phyloP scores from a whole-genome alignment of 2,888 invertebrate species.

The Pseudanteris insignis region DNA sequence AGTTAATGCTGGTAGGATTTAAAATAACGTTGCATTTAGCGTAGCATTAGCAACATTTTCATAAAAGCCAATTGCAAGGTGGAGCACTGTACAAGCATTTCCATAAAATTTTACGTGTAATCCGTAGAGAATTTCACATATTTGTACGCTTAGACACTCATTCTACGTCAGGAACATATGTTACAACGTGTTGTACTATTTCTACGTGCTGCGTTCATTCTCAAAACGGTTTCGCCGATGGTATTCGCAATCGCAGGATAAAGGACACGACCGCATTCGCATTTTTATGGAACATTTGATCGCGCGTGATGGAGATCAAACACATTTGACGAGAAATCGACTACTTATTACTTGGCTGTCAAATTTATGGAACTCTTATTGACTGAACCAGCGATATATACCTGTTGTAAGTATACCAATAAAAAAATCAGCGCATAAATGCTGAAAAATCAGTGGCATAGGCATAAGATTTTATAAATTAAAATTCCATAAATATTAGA shows the following conservation, averaged over 20 bases:
- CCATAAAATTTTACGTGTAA: too few relatives aligned
- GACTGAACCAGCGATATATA: too few relatives aligned
- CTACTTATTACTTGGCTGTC: neutral
- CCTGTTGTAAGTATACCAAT: too few relatives aligned
- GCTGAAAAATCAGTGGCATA: too few relatives aligned
- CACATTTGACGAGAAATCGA: neutral
- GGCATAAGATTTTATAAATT: too few relatives aligned
- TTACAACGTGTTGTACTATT: slow-evolving; percentile 49
- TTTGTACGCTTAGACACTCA: slow-evolving; percentile 25
- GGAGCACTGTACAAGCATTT: slow-evolving; percentile 7
- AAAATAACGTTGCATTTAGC: too few relatives aligned
- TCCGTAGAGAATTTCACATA: slow-evolving; percentile 21
- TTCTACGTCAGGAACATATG: slow-evolving; percentile 46
- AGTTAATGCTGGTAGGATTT: too few relatives aligned
- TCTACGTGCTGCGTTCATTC: slow-evolving; percentile 44
- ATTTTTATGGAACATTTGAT: slow-evolving; percentile 22
- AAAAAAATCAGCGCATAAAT: too few relatives aligned
- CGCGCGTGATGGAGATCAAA: neutral
- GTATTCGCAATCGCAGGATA: slow-evolving; percentile 19
- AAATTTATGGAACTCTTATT: too few relatives aligned
- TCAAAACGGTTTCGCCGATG: slow-evolving; percentile 13
- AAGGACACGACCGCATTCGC: slow-evolving; percentile 8
- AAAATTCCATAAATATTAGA: too few relatives aligned
- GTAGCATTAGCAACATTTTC: too few relatives aligned
- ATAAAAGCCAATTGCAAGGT: slow-evolving; percentile 14